Conservation (phyloP, 1,140 invertebrate species). For the Panagrolaimus sp. region DNA sequence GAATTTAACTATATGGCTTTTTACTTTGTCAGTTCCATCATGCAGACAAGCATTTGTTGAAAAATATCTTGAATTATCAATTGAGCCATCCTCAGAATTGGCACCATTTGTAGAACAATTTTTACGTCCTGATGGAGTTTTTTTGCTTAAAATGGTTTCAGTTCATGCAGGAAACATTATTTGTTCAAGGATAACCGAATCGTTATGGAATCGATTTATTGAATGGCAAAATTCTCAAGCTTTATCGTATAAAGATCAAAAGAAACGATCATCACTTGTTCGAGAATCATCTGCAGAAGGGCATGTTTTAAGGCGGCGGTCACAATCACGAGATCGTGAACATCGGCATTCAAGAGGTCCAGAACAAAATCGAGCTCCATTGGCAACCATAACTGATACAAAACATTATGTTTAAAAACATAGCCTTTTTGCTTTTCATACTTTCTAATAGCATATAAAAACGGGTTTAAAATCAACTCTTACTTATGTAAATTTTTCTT, state of each 20-base stretch:
- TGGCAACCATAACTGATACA: conserved; percentile 21
- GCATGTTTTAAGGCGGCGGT: conserved; percentile 15
- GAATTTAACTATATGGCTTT: conserved; percentile 53
- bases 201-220: conserved; percentile 40
- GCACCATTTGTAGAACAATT: conserved; percentile 50
- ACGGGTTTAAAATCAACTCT: too few species aligned
- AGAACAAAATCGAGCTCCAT: background rate
- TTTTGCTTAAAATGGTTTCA: conserved; percentile 57
- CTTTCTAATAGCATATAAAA: too few species aligned
- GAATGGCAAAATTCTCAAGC: conserved; percentile 16
- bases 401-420: conserved; percentile 24
- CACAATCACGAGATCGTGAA: background rate
- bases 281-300: conserved; percentile 6
- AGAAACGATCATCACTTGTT: background rate
- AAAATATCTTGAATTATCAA: conserved; percentile 47
- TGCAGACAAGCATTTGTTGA: conserved; percentile 52
- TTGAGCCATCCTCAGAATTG: conserved; percentile 29
- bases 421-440: too few species aligned
- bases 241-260: background rate
- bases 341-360: background rate
- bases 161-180: conserved; percentile 55
- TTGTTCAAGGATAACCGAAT: conserved; percentile 36
- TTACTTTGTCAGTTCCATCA: conserved; percentile 42
- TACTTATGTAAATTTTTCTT: too few species aligned
- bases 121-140: conserved; percentile 54